Conservation (phyloP, 2,113 vertebrate genomes). For the Perccottus glenii region DNA sequence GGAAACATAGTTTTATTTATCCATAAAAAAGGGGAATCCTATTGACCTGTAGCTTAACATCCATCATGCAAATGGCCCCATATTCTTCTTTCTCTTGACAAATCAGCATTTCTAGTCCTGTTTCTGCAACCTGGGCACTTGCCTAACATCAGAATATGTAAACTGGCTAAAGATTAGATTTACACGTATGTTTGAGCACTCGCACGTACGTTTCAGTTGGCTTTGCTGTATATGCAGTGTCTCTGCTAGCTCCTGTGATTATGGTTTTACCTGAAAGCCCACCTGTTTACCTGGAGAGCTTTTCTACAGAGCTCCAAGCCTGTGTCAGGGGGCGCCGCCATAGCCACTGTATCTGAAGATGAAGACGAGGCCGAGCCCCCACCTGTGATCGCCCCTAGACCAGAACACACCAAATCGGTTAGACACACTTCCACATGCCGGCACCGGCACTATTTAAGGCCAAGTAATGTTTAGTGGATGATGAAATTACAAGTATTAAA, state of each 20-base stretch:
- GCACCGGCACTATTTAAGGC: not conserved
- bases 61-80: not conserved
- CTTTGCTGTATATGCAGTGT: constrained; percentile 52
- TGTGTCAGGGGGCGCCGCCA: constrained; percentile 89
- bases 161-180: no score
- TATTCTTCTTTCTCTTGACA: constrained; percentile 54
- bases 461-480: no score
- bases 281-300: constrained; percentile 39
- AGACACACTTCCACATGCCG: constrained; percentile 56
- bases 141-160: constrained; percentile 31
- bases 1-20: no score
- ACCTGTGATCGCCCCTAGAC: constrained; percentile 90
- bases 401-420: constrained; percentile 97
- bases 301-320: constrained; percentile 85
- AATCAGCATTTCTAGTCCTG: constrained; percentile 66
- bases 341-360: constrained; percentile 90
- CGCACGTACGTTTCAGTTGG: no score
- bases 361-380: constrained; percentile 89
- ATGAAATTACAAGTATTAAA: no score
- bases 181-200: no score
- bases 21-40: no score
- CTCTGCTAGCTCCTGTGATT: constrained; percentile 40
- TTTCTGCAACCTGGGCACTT: constrained; percentile 53
- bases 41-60: no score
- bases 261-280: constrained; percentile 52